Percentiles rank a stretch among this genome's conserved stretches.
Conservation (phyloP, 2,888 invertebrate genomes). For the Dinocampus coccinellae region DNA sequence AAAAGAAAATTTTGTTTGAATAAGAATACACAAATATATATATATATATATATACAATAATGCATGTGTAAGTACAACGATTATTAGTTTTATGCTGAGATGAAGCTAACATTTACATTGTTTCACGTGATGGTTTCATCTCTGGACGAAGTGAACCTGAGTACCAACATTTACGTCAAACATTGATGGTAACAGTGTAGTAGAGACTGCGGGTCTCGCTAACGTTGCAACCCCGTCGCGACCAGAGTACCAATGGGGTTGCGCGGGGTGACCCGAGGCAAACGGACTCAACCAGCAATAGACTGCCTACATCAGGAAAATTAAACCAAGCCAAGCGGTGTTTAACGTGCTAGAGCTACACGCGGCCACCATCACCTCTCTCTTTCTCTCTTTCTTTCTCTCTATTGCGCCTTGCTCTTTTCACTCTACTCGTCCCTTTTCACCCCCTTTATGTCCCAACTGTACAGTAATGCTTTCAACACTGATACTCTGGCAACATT, state of each 20-base stretch:
- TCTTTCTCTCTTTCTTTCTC: slow-evolving; percentile 48
- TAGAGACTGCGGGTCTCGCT: not conserved
- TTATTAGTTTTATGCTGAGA: slow-evolving; percentile 66
- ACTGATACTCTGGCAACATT: slow-evolving; percentile 11
- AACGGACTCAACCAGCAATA: slow-evolving; percentile 58
- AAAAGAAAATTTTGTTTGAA: not conserved
- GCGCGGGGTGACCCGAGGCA: slow-evolving; percentile 58
- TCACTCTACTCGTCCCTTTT: slow-evolving; percentile 34
- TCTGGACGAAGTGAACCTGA: slow-evolving; percentile 50
- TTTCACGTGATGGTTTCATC: slow-evolving; percentile 68
- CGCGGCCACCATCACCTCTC: slow-evolving; percentile 48
- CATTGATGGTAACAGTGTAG: slow-evolving; percentile 26
- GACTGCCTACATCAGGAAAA: slow-evolving; percentile 69
- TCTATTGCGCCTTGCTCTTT: slow-evolving; percentile 25
- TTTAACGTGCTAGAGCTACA: slow-evolving; percentile 66
- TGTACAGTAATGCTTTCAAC: slow-evolving; percentile 8
- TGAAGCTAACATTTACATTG: slow-evolving; percentile 67
- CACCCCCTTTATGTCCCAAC: slow-evolving; percentile 36
- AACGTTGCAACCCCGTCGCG: not conserved
- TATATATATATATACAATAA: no score
- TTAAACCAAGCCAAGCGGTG: slow-evolving; percentile 69
- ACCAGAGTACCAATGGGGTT: slow-evolving; percentile 49
- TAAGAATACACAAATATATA: not conserved
- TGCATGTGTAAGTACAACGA: slow-evolving; percentile 57
- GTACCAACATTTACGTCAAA: slow-evolving; percentile 42